A percentile compares a stretch with the other conserved stretches of the same genome.
These are phyloP conservation scores for Drosophila mimica DNA, from an alignment of 2,888 invertebrate genomes.

Conservation along the genomic window DNA sequence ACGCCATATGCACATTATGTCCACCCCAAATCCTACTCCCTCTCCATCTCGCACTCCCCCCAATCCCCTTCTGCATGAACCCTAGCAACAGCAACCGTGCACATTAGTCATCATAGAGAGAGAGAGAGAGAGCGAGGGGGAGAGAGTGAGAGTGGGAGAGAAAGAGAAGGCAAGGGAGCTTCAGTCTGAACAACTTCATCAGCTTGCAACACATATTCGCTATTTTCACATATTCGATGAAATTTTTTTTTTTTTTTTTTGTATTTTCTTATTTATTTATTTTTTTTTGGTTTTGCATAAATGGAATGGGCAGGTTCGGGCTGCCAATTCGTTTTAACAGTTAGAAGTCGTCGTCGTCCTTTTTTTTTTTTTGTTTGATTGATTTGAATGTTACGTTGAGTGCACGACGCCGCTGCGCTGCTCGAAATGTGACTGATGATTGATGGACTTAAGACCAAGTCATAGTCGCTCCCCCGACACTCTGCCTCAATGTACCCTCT, in stretches of 20 bases:
- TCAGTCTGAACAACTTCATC: constrained; percentile 65
- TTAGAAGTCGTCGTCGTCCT: constrained; percentile 53
- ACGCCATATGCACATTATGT: constrained; percentile 71
- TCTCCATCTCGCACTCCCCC: constrained; percentile 3
- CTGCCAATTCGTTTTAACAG: constrained; percentile 61
- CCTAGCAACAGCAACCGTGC: constrained; percentile 36
- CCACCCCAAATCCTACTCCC: constrained; percentile 15
- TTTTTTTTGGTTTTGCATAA: constrained; percentile 62
- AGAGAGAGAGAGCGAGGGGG: neutral
- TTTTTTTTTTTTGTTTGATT: constrained; percentile 65
- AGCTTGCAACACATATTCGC: constrained; percentile 54
- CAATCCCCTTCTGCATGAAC: neutral
- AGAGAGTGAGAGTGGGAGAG: neutral
- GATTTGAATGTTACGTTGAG: constrained; percentile 83
- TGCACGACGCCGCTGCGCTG: constrained; percentile 62
- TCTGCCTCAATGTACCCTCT: constrained; percentile 13
- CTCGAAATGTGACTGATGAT: constrained; percentile 75
- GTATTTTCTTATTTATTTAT: neutral
- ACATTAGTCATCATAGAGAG: constrained; percentile 55
- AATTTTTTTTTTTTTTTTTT: constrained; percentile 26
- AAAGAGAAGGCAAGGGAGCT: neutral
- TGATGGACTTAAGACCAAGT: constrained; percentile 70
- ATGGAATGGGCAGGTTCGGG: constrained; percentile 33
- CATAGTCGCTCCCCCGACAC: constrained; percentile 28
- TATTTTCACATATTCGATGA: constrained; percentile 66